phyloP scores from a whole-genome alignment of 2,888 invertebrate genomes.

The Parapristionchus giblindavisi region DNA sequence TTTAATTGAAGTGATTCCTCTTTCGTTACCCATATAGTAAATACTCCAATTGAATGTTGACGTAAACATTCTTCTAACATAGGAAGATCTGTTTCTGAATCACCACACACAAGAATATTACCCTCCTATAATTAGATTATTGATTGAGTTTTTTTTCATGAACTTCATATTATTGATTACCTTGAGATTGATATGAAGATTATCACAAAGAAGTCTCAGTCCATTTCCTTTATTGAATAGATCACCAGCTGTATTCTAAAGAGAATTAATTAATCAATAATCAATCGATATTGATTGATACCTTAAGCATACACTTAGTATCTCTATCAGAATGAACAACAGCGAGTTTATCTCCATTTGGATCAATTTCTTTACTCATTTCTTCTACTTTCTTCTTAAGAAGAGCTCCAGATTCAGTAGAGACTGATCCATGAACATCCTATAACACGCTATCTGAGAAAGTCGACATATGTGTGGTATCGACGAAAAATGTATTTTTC shows the following conservation, averaged over 20 bases:
- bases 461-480: too few species aligned
- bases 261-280: neutral
- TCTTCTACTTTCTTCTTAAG: conserved; percentile 48
- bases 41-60: conserved; percentile 61
- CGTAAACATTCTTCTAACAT: conserved; percentile 67
- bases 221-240: conserved; percentile 69
- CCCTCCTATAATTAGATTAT: conserved; percentile 52
- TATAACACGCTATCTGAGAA: too few species aligned
- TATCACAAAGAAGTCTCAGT: conserved; percentile 60
- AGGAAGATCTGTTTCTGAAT: conserved; percentile 67
- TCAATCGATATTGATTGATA: neutral
- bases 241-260: conserved; percentile 56
- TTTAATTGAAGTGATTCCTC: conserved; percentile 53
- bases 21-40: conserved; percentile 68
- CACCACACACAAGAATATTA: conserved; percentile 68
- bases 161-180: conserved; percentile 15
- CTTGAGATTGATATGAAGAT: conserved; percentile 62
- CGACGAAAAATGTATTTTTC: neutral
- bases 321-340: conserved; percentile 42
- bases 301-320: conserved; percentile 30
- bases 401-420: conserved; percentile 10
- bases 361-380: conserved; percentile 64
- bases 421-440: conserved; percentile 31
- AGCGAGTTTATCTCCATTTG: conserved; percentile 51
- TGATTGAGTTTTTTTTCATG: neutral